These are phyloP conservation scores for Caranx melampygus DNA, from an alignment of 2,113 vertebrate genomes.

Conservation along the genomic window DNA sequence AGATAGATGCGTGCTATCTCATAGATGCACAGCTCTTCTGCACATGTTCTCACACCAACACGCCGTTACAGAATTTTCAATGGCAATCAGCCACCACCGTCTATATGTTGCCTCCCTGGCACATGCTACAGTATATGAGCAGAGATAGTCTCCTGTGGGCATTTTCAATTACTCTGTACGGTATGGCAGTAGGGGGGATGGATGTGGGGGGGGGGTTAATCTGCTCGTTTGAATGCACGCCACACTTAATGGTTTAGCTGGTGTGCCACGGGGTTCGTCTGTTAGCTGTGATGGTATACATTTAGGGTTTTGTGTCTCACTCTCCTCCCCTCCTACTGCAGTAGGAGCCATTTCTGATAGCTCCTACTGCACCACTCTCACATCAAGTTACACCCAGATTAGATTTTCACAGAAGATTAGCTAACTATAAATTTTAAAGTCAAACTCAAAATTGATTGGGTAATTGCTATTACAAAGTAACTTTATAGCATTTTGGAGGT, in stretches of 20 bases:
- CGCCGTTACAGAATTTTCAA: slow-evolving; percentile 35
- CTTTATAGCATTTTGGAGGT: slow-evolving; percentile 27
- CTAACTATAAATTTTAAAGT: slow-evolving; percentile 52
- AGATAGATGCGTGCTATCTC: slow-evolving; percentile 41
- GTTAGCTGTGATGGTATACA: slow-evolving; percentile 66
- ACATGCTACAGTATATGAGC: slow-evolving; percentile 64
- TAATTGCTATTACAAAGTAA: slow-evolving; percentile 38
- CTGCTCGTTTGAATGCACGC: slow-evolving; percentile 80
- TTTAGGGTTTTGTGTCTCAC: slow-evolving; percentile 62
- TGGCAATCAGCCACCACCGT: slow-evolving; percentile 52
- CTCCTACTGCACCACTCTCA: slow-evolving; percentile 37
- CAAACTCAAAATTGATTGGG: slow-evolving; percentile 50
- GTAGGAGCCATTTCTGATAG: slow-evolving; percentile 57
- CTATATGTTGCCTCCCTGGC: slow-evolving; percentile 62
- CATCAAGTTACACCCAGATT: slow-evolving; percentile 54
- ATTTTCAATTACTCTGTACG: slow-evolving; percentile 81
- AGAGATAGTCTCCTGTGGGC: slow-evolving; percentile 75
- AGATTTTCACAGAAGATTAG: slow-evolving; percentile 50
- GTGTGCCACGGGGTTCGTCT: slow-evolving; percentile 73
- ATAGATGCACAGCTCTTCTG: slow-evolving; percentile 31
- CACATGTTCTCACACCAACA: slow-evolving; percentile 44
- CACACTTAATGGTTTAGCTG: slow-evolving; percentile 79
- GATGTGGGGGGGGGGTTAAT: slow-evolving; percentile 68
- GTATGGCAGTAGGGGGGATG: slow-evolving; percentile 55
- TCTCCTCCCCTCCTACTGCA: slow-evolving; percentile 44